A percentile compares a stretch with the other conserved stretches of the same genome.
Evolutionary conservation across 2,888 invertebrate genomes (phyloP).

Genomic region (Camptogramma bilineatum): DNA sequence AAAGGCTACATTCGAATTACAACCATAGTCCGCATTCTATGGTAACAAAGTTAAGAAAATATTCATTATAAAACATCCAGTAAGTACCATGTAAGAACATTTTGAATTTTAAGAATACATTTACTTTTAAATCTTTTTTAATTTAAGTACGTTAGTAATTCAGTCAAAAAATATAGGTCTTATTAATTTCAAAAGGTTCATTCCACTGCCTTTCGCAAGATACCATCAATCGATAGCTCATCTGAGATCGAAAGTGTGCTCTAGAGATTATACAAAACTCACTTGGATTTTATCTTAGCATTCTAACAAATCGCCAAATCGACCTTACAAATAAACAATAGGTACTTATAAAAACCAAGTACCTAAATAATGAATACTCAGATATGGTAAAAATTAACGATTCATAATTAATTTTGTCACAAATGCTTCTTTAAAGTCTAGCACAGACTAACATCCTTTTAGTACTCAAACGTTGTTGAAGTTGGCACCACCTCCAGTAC

Average conservation of each 20-base stretch:
- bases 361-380: conserved; percentile 45
- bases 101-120: conserved; percentile 52
- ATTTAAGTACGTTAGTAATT: conserved; percentile 47
- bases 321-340: conserved; percentile 49
- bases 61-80: conserved; percentile 43
- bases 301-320: conserved; percentile 46
- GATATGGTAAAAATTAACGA: conserved; percentile 54
- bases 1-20: conserved; percentile 36
- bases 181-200: conserved; percentile 36
- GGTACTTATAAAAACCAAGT: conserved; percentile 51
- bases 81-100: conserved; percentile 40
- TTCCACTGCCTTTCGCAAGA: conserved; percentile 32
- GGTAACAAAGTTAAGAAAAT: conserved; percentile 37
- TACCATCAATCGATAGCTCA: conserved; percentile 22
- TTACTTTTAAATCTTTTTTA: conserved; percentile 54
- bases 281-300: conserved; percentile 40
- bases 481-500: conserved; percentile 96
- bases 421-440: conserved; percentile 77
- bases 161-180: conserved; percentile 45
- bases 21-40: conserved; percentile 32
- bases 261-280: conserved; percentile 23
- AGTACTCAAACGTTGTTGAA: conserved; percentile 89
- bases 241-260: conserved; percentile 21
- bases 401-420: conserved; percentile 52
- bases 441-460: conserved; percentile 64